Evolutionary conservation across 2,113 vertebrate genomes (phyloP), one percentile per base, ranked within the genome.

Genomic region (Gnathonemus echidnorhynchus): DNA sequence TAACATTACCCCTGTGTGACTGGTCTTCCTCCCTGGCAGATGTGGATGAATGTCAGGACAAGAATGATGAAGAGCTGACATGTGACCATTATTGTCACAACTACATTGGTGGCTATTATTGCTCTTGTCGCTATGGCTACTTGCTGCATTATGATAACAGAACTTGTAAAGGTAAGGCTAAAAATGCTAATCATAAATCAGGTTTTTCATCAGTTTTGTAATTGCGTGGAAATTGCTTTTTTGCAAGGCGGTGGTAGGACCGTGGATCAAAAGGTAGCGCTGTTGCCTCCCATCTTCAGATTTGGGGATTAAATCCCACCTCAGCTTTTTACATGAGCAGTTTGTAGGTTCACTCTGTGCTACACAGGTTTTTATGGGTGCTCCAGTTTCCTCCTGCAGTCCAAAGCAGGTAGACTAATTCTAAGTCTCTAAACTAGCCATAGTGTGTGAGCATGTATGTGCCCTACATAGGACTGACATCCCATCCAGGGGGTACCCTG

Each of bases 41-140:
- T 88, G 94, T 99, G 42, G 97, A 99, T 0, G 98, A 99, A 91
- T 99, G 98, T 90, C 93, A 93, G 1, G 97, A 97, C 70, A 96
- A 91, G 1, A 95, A 93, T 0, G 97, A 97, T 0, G 97, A 98
- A 89, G 97, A 97, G 6, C 91, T 95, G 58, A 92, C 96, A 0
- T 99, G 98, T 11, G 98, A 99, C 91, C 98, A 99, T 74, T 95
- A 97, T 93, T 99, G 98, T 92, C 98, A 99, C 91, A 99, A 99
- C 95, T 98, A 97, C 93, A 97, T 99, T 0, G 98, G 98, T 0
- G 98, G 98, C 35, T 99, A 95, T 94, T 99, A 99, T 95, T 99
- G 98, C 92, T 99, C 98, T 92, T 99, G 98, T 95, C 97, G 98
- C 90, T 97, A 97, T 0, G 98, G 98, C 91, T 99, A 98, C 96